These are phyloP conservation scores for Berghia stephanieae DNA, from an alignment of 1,140 invertebrate genomes.

Conservation along the genomic window DNA sequence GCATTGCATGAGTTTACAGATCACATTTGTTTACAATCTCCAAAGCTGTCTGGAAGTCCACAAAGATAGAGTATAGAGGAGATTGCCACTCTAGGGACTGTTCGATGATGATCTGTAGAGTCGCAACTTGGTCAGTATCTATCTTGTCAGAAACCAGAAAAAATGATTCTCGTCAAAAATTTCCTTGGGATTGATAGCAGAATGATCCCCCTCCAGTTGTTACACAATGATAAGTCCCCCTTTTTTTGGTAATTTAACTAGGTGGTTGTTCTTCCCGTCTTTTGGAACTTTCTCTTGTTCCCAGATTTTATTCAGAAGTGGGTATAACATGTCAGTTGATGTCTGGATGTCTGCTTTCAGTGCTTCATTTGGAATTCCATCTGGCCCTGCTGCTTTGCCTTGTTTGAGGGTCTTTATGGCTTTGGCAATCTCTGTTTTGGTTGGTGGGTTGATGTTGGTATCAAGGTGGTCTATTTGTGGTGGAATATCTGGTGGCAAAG, in stretches of 20 bases:
- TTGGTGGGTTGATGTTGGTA: too few relatives aligned
- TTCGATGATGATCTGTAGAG: slow-evolving; percentile 39
- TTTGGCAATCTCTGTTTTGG: too few relatives aligned
- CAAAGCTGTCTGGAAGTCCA: slow-evolving; percentile 51
- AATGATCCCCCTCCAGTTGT: too few relatives aligned
- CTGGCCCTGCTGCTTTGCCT: too few relatives aligned
- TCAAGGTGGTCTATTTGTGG: too few relatives aligned
- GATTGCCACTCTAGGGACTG: slow-evolving; percentile 47
- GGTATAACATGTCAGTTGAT: too few relatives aligned
- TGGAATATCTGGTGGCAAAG: too few relatives aligned
- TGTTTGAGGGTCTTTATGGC: too few relatives aligned
- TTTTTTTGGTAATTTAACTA: too few relatives aligned
- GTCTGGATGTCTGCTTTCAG: slow-evolving; percentile 32
- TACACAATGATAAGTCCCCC: too few relatives aligned
- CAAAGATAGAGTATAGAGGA: slow-evolving; percentile 43
- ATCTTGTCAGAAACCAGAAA: slow-evolving; percentile 29
- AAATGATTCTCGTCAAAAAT: slow-evolving; percentile 28
- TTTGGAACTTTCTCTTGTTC: too few relatives aligned
- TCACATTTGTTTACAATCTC: slow-evolving; percentile 45
- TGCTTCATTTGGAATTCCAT: slow-evolving; percentile 31
- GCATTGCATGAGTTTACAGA: slow-evolving; percentile 40
- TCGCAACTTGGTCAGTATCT: slow-evolving; percentile 39
- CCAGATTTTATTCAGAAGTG: too few relatives aligned
- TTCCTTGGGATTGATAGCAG: slow-evolving; percentile 44
- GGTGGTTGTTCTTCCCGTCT: slow-evolving; percentile 19